Evolutionary conservation across 1,140 invertebrate species (phyloP), one percentile per base, ranked within the genome.

Genomic region (Hyphantria cunea): DNA sequence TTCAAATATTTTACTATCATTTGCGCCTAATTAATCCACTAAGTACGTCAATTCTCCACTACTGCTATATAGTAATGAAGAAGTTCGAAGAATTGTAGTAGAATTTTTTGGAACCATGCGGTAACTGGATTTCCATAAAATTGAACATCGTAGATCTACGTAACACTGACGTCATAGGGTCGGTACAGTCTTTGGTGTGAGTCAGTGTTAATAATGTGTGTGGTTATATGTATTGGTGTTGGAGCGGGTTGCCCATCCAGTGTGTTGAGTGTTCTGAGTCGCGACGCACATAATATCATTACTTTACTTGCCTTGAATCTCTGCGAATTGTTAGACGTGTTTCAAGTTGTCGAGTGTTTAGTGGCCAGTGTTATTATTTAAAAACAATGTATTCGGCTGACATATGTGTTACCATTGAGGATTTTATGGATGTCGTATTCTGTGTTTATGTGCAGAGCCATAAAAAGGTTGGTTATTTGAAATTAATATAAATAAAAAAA

Each of bases 361-460:
- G 70, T 56, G 41, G 9, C 56, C 48, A 45, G 55, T 76, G 33
- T 41, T 50, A 33, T 15, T 25, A 25, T 25, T 25, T 25, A 5
- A 13, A 14, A 51, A 61, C 64, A 41, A 89, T 87, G 83, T 78
- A 82, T 64, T 77, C 82, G 7, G 76, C 74, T 54, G 72, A 78
- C 71, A 73, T 84, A 54, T 81, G 80, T 72, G 77, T 85, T 42
- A 73, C 74, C 13, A 84, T 89, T 52, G 76, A 86, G 48, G 82
- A 85, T 54, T 89, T 89, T 66, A 74, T 86, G 78, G 86, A 89
- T 83, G 82, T 88, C 51, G 86, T 89, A 41, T 86, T 83, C 42
- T 85, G 76, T 66, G 82, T 75, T 49, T 89, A 89, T 55, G 56
- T 89, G 13, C 70, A 56, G 25, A 76, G 80, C 58, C 71, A 69